These are phyloP conservation scores for Ariopsis seemanni DNA, from an alignment of 2,113 vertebrate species.

Conservation along the genomic window DNA sequence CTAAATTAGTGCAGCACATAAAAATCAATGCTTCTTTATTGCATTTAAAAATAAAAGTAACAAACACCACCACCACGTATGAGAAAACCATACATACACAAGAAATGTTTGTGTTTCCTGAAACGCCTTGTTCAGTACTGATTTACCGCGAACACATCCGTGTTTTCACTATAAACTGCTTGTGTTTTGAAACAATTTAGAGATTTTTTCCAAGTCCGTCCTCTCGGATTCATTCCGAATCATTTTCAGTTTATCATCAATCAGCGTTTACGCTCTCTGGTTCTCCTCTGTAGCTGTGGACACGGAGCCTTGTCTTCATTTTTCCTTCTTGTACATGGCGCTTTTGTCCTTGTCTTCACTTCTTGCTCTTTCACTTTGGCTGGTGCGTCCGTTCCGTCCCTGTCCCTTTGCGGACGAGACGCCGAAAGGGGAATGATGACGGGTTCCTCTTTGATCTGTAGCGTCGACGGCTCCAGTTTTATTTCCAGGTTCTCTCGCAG, in stretches of 20 bases:
- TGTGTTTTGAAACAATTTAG: not conserved
- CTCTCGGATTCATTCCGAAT: not conserved
- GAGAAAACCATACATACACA: not conserved
- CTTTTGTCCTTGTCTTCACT: not conserved
- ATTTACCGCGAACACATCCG: not conserved
- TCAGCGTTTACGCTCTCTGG: not conserved
- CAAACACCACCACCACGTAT: not conserved
- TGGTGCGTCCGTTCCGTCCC: slow-evolving; percentile 12
- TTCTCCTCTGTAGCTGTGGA: not conserved
- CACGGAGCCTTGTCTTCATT: not conserved
- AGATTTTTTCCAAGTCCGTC: not conserved
- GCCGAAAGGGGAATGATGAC: not conserved
- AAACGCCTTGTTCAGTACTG: not conserved
- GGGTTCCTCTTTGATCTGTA: slow-evolving; percentile 47
- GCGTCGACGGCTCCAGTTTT: slow-evolving; percentile 50
- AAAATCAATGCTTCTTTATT: not conserved
- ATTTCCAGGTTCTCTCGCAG: not conserved
- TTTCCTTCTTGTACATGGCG: not conserved
- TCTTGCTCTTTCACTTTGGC: not conserved
- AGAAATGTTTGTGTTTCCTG: not conserved
- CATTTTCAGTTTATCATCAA: not conserved
- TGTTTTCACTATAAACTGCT: not conserved
- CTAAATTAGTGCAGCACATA: not conserved
- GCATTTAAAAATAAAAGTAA: not conserved
- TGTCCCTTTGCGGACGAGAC: not conserved